A percentile compares a stretch with the other conserved stretches of the same genome.
Conservation (phyloP, 2,888 invertebrate genomes). For the Lottia gigantea region DNA sequence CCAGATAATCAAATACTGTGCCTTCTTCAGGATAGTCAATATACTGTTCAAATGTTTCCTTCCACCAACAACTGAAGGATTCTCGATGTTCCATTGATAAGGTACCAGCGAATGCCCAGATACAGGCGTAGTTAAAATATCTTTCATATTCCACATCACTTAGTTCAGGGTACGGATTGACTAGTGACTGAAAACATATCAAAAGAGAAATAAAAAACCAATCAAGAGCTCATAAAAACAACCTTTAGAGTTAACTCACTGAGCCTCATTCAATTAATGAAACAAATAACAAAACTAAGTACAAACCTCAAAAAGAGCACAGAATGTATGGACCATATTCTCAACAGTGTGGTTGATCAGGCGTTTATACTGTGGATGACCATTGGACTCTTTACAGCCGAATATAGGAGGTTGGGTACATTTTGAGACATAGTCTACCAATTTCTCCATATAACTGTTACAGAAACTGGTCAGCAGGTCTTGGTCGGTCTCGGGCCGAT, state of each 20-base stretch:
- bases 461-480: conserved; percentile 55
- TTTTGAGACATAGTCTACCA: conserved; percentile 50
- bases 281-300: not conserved
- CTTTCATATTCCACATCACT: conserved; percentile 63
- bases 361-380: conserved; percentile 45
- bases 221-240: no score
- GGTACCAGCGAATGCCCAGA: conserved; percentile 67
- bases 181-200: conserved; percentile 49
- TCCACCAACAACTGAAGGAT: conserved; percentile 65
- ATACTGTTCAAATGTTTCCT: conserved; percentile 56
- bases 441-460: conserved; percentile 59
- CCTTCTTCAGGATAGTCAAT: conserved; percentile 62
- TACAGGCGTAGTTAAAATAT: conserved; percentile 63
- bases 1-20: conserved; percentile 65
- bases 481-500: conserved; percentile 54
- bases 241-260: no score
- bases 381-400: conserved; percentile 32
- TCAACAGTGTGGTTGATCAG: conserved; percentile 56
- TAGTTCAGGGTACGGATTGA: conserved; percentile 49
- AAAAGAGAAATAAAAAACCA: not conserved
- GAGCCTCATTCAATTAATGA: no score
- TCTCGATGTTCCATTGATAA: conserved; percentile 54
- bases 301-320: conserved; percentile 62
- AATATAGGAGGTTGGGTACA: conserved; percentile 55
- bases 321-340: conserved; percentile 63